Evolutionary conservation across 2,113 vertebrate species (phyloP).

Genomic region (Acanthisitta chloris): DNA sequence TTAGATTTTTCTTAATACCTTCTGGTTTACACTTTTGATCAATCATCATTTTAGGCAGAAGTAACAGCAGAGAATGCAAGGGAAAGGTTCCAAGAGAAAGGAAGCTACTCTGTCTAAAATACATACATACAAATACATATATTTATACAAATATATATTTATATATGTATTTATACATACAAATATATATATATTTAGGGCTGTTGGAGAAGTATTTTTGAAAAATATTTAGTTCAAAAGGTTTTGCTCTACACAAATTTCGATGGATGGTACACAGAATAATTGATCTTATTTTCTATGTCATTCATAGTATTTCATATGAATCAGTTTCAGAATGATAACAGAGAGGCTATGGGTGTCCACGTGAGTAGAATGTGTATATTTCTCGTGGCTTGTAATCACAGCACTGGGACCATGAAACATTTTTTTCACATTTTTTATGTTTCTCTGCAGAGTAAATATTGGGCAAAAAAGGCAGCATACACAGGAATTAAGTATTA

Average conservation of each 20-base stretch:
- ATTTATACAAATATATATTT: too few species aligned
- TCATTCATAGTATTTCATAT: background rate
- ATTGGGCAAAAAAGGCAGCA: background rate
- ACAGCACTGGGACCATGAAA: background rate
- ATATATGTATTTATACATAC: too few species aligned
- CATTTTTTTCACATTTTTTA: background rate
- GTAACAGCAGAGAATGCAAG: background rate
- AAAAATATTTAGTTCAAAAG: background rate
- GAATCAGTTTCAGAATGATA: background rate
- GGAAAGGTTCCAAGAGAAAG: background rate
- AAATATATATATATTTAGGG: too few species aligned
- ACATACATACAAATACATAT: too few species aligned
- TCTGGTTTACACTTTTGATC: background rate
- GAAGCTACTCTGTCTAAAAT: background rate
- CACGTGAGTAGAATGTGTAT: accelerated
- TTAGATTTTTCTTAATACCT: background rate
- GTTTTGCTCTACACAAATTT: background rate
- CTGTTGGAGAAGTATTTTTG: background rate
- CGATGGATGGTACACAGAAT: background rate
- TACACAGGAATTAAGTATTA: background rate
- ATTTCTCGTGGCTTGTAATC: background rate
- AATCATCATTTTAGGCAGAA: background rate
- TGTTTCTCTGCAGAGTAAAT: background rate
- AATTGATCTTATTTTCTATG: background rate
- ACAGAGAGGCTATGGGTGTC: background rate